These are phyloP conservation scores for Invenusta paracnida DNA, from an alignment of 2,888 invertebrate species.

Conservation along the genomic window DNA sequence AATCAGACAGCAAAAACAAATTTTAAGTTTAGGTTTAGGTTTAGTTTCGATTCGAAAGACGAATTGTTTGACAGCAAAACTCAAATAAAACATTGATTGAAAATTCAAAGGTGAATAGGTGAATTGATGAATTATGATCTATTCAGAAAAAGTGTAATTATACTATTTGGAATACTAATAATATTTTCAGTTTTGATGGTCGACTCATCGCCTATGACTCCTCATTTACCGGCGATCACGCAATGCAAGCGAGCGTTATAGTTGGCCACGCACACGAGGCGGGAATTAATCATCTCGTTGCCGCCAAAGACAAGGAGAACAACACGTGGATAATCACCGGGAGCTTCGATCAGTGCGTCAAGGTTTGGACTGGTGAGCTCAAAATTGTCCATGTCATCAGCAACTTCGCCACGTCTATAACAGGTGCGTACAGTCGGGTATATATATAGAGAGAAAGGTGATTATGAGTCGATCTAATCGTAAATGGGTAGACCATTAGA, in stretches of 20 bases:
- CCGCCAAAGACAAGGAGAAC: slow-evolving; percentile 58
- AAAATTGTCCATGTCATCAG: slow-evolving; percentile 56
- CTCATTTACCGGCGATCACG: slow-evolving; percentile 53
- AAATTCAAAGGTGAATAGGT: no score
- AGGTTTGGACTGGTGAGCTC: slow-evolving; percentile 59
- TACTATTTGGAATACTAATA: no score
- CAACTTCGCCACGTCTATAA: slow-evolving; percentile 53
- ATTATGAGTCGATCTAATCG: no score
- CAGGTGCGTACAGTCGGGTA: slow-evolving; percentile 50
- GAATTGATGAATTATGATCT: no score
- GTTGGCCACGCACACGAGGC: slow-evolving; percentile 55
- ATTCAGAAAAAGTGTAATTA: not conserved
- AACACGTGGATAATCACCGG: slow-evolving; percentile 59
- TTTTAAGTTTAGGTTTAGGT: no score
- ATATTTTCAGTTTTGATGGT: slow-evolving; percentile 56
- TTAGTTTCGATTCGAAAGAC: no score
- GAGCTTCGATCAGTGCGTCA: slow-evolving; percentile 59
- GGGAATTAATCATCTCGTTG: slow-evolving; percentile 57
- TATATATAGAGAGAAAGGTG: no score
- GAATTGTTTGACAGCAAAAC: no score
- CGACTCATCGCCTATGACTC: slow-evolving; percentile 58
- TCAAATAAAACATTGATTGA: no score
- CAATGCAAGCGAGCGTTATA: not conserved
- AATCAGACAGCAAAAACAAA: no score
- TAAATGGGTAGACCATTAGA: no score